Conservation (phyloP, 92 coral and sea anemone genomes). For the Chrysogorgia sp. region DNA sequence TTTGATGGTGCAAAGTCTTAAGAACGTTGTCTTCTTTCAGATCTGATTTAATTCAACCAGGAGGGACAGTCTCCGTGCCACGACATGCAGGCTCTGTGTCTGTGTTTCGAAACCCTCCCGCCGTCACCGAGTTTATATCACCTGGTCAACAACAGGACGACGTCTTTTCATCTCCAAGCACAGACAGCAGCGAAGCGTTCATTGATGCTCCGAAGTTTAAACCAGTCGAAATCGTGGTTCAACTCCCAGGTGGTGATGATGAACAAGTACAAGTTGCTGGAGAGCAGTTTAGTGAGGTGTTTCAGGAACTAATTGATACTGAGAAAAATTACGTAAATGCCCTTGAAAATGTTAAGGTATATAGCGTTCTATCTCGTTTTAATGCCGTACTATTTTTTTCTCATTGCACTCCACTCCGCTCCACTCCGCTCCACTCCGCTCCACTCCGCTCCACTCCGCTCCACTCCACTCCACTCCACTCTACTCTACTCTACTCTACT, state of each 20-base stretch:
- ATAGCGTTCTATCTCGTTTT: background rate
- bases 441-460: background rate
- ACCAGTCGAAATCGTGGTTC: slow-evolving; percentile 77
- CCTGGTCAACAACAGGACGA: slow-evolving; percentile 19
- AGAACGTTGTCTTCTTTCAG: background rate
- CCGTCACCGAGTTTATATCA: slow-evolving; percentile 24
- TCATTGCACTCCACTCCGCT: background rate
- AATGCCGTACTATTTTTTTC: too few species aligned
- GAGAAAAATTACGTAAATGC: slow-evolving; percentile 83
- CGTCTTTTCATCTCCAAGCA: slow-evolving; percentile 21
- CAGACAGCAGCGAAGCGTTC: slow-evolving; percentile 10
- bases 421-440: background rate
- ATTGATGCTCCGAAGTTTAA: slow-evolving; percentile 58
- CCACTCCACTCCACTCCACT: too few species aligned
- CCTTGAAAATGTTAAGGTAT: slow-evolving; percentile 75
- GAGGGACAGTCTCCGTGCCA: background rate
- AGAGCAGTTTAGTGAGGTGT: slow-evolving; percentile 70
- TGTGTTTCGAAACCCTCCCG: slow-evolving; percentile 16
- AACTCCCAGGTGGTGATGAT: slow-evolving; percentile 68
- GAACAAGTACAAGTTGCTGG: slow-evolving; percentile 63
- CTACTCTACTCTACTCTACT: background rate
- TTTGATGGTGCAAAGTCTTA: too few species aligned
- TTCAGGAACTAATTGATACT: slow-evolving; percentile 71
- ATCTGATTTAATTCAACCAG: background rate
- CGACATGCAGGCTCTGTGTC: slow-evolving; percentile 17